Base-by-base conservation (phyloP, 2,888 invertebrate genomes). In the Stomorhina lunata region DNA sequence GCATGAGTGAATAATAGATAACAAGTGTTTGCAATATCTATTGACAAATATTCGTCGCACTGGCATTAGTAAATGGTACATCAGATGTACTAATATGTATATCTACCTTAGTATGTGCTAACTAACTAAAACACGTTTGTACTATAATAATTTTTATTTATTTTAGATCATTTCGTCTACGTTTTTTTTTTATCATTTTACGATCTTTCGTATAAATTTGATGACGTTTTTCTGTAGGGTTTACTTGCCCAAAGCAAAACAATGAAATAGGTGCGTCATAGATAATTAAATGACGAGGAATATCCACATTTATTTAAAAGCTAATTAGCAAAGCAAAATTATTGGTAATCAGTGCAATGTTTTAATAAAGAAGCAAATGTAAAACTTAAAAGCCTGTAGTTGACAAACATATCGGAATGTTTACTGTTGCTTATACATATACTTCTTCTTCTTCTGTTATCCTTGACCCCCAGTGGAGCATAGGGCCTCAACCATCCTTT, bases 241-340 rank as follows among this genome's bases (percentile, higher is more conserved):
- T 55, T 37, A 48, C 17, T 17, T 34, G 22, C n/a, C 34, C 10
- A 22, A 25, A 15, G 6, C 2, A 61, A 15, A 15, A 17, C 6
- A 22, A 22, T n/a, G 34, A 2, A 37, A 66, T n/a, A 72, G 53
- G 25, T 81, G 81, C 77, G 68, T 81, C 77, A 78, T 65, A 37
- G 17, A 37, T n/a, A 29, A 10, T 25, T 22, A 4, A 34, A 43
- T 1, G n/a, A n/a, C 37, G n/a, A n/a, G n/a, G 2, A 37, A 2
- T n/a, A 37, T 15, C 17, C 43, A 43, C 17, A 17, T 43, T 43
- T 29, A 22, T 32, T 66, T 50, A 25, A 2, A 37, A n/a, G n/a
- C n/a, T n/a, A n/a, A n/a, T n/a, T n/a, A n/a, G n/a, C n/a, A n/a
- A n/a, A n/a, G n/a, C n/a, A n/a, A n/a, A n/a, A n/a, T n/a, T n/a